Evolutionary conservation across 1,140 invertebrate genomes (phyloP).

Genomic region (Phthorimaea operculella): DNA sequence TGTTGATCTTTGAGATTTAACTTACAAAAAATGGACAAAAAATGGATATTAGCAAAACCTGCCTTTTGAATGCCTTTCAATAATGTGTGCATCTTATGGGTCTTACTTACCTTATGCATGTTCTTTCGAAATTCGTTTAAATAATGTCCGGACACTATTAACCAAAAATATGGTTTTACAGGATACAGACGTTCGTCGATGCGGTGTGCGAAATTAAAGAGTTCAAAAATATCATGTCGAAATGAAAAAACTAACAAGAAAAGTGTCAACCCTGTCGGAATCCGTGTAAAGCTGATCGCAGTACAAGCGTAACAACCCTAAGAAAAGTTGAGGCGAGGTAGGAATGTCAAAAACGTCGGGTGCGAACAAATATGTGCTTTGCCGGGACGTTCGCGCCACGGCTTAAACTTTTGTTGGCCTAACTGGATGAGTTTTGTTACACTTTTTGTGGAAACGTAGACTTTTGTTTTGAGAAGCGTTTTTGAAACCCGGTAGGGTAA

Average conservation of each 20-base stretch:
- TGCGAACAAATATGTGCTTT: conserved; percentile 62
- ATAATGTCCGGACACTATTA: too few species aligned
- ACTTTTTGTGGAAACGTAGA: background rate
- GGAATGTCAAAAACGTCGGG: conserved; percentile 55
- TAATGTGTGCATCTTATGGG: too few species aligned
- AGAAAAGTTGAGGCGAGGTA: conserved; percentile 51
- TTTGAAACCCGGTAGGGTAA: background rate
- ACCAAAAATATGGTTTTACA: too few species aligned
- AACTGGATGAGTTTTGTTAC: background rate
- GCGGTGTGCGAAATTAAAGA: too few species aligned
- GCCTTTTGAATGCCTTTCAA: too few species aligned
- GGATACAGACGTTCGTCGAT: too few species aligned
- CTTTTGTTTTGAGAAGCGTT: background rate
- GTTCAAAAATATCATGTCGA: too few species aligned
- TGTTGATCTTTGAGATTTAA: too few species aligned
- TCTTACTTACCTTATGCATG: too few species aligned
- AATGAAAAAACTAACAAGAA: background rate
- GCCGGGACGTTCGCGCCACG: conserved; percentile 23
- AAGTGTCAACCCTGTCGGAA: conserved; percentile 10
- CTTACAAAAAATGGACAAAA: too few species aligned
- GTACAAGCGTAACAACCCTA: conserved; percentile 42
- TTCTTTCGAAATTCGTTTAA: too few species aligned
- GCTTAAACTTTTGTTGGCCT: conserved; percentile 8
- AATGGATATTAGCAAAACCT: too few species aligned
- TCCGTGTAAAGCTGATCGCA: conserved; percentile 15